Base-by-base conservation (phyloP, 2,113 vertebrate species). In the Asarcornis scutulata region DNA sequence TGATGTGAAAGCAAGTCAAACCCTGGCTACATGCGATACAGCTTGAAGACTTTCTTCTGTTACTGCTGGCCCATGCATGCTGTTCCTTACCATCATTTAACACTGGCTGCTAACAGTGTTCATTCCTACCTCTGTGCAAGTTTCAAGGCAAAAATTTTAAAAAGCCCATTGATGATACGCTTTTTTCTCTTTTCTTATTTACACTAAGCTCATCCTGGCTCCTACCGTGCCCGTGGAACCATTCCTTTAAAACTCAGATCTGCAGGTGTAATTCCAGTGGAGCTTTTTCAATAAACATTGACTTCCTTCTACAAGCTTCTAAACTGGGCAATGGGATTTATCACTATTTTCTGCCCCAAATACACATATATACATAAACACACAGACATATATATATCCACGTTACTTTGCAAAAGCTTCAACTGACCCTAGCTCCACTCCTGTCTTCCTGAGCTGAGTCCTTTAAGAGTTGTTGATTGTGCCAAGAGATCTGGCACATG, bases 231-330 rank as follows among this genome's bases (percentile, higher is more conserved):
- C 64, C 31, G 17, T 26, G 59, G 64, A 52, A 84, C 27, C 62
- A 13, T 36, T 82, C 40, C 58, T 73, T 82, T 67, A 58, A 53
- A 72, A 34, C 48, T 86, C 88, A 55, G 3, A 84, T 42, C 69
- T 64, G 58, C 48, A 79, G 93, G 44, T 73, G 17, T 64, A 86
- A 84, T 88, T 91, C 73, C 69, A 50, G 15, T 16, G 27, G 48
- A 88, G 69, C 34, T 94, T 78, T 84, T 86, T 82, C 80, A 78
- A 58, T 29, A 78, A 42, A 31, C 81, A 38, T n/a, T 87, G 83
- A 25, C 40, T 62, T 64, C 48, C 66, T 85, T 68, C 68, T 29
- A 23, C 3, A 1, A 60, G n/a, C 79, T 89, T 79, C 53, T 76
- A 82, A 66, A 69, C 31, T 36, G n/a, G 40, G 44, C 31, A 86